Conservation (phyloP, 1,140 invertebrate genomes). For the Atta colombica region DNA sequence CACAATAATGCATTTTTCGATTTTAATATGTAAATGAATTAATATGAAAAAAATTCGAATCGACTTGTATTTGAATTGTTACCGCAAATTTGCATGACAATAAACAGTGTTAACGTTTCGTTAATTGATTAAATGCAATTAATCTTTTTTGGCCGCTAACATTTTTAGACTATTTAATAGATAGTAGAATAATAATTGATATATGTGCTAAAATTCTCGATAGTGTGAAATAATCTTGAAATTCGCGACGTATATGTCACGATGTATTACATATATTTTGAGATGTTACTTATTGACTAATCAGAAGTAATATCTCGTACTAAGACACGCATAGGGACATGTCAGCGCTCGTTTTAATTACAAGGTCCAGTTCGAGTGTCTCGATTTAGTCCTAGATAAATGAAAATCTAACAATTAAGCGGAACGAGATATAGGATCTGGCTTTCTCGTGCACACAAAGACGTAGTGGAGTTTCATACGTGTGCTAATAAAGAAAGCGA, state of each 20-base stretch:
- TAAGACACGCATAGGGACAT: too few species aligned
- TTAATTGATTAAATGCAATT: slow-evolving; percentile 1
- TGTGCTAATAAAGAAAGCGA: slow-evolving; percentile 7
- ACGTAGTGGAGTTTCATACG: not conserved
- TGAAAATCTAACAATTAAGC: slow-evolving; percentile 7
- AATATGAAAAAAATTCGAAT: not conserved
- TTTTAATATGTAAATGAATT: slow-evolving; percentile 2
- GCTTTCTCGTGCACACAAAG: not conserved
- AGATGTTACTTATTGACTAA: not conserved
- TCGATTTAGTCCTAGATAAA: slow-evolving; percentile 10
- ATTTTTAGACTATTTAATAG: slow-evolving; percentile 29
- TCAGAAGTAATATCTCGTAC: too few species aligned
- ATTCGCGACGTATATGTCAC: not conserved
- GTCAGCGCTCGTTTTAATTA: too few species aligned
- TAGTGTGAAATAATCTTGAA: not conserved
- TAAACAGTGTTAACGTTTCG: slow-evolving; percentile 23
- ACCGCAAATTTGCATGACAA: slow-evolving; percentile 37
- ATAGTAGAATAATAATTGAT: slow-evolving; percentile 22
- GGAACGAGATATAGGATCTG: not conserved
- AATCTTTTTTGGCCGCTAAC: slow-evolving; percentile 30
- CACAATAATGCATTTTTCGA: not conserved
- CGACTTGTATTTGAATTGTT: slow-evolving; percentile 11
- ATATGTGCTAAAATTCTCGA: not conserved
- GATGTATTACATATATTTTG: not conserved
- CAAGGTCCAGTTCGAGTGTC: too few species aligned